Conservation (phyloP, 2,797 vertebrate genomes). For the Galagoides demidoff region DNA sequence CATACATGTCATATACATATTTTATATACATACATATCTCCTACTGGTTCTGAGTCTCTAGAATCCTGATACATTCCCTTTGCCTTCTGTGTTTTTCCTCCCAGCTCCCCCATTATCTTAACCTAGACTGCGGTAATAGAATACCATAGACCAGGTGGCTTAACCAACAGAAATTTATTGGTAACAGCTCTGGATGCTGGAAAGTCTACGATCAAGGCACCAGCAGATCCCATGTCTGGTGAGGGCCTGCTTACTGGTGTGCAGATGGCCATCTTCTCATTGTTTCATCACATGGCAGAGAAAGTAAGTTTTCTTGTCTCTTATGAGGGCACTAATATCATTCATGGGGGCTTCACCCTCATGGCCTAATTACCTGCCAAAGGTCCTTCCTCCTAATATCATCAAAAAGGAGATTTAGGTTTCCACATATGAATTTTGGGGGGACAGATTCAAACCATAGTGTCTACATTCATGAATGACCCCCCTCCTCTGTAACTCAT, state of each 20-base stretch:
- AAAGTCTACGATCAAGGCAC: background rate
- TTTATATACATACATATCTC: no score
- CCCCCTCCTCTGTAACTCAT: background rate
- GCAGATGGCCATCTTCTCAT: background rate
- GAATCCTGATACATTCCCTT: background rate
- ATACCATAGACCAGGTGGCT: background rate
- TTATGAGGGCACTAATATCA: background rate
- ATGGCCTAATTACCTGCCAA: background rate
- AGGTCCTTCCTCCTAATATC: background rate
- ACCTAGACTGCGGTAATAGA: background rate
- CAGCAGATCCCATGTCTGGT: background rate
- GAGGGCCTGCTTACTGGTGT: background rate
- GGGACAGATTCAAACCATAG: background rate
- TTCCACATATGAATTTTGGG: background rate
- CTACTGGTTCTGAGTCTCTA: background rate
- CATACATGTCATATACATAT: background rate
- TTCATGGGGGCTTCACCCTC: background rate
- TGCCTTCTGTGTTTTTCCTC: background rate
- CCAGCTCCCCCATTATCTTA: background rate
- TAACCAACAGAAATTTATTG: background rate
- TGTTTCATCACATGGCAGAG: background rate
- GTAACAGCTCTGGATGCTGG: background rate
- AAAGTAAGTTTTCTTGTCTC: background rate
- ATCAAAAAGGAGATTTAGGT: background rate
- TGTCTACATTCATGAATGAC: background rate